Conservation (phyloP, 2,888 invertebrate species). For the Cryptocephalus primarius region DNA sequence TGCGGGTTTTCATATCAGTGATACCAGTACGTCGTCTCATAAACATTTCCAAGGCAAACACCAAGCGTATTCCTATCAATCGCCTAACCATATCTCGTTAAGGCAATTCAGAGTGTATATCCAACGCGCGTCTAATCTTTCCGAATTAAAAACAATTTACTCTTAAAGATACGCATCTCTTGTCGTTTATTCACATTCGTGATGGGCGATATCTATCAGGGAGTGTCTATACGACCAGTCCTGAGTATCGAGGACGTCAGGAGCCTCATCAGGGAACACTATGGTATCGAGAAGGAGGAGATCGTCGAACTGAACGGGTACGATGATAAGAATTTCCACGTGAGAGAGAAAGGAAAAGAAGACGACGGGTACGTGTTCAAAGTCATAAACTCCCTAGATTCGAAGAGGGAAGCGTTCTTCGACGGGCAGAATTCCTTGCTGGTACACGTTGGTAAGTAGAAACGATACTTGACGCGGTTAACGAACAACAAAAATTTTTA, state of each 20-base stretch:
- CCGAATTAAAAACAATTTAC: too few species aligned
- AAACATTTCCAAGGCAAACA: too few species aligned
- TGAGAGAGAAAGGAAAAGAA: slow-evolving; percentile 38
- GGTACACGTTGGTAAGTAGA: slow-evolving; percentile 52
- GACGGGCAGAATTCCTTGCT: slow-evolving; percentile 69
- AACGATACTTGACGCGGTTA: background rate
- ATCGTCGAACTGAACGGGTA: slow-evolving; percentile 60
- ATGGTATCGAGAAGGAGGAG: slow-evolving; percentile 48
- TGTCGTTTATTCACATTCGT: too few species aligned
- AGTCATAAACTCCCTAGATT: slow-evolving; percentile 73
- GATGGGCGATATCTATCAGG: slow-evolving; percentile 33
- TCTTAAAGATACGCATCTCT: too few species aligned
- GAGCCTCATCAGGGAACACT: slow-evolving; percentile 45
- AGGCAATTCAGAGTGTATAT: too few species aligned
- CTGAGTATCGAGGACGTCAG: slow-evolving; percentile 44
- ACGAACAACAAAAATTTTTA: too few species aligned
- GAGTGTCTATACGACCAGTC: slow-evolving; percentile 45
- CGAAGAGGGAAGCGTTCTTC: slow-evolving; percentile 52
- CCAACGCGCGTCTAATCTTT: too few species aligned
- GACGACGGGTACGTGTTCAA: slow-evolving; percentile 65
- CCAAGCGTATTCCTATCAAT: too few species aligned
- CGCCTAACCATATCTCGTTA: too few species aligned
- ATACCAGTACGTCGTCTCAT: too few species aligned
- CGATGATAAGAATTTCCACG: slow-evolving; percentile 67
- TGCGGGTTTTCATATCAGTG: too few species aligned